Evolutionary conservation across 2,113 vertebrate genomes (phyloP), one percentile per base, ranked within the genome.

Genomic region (Galbula dea): DNA sequence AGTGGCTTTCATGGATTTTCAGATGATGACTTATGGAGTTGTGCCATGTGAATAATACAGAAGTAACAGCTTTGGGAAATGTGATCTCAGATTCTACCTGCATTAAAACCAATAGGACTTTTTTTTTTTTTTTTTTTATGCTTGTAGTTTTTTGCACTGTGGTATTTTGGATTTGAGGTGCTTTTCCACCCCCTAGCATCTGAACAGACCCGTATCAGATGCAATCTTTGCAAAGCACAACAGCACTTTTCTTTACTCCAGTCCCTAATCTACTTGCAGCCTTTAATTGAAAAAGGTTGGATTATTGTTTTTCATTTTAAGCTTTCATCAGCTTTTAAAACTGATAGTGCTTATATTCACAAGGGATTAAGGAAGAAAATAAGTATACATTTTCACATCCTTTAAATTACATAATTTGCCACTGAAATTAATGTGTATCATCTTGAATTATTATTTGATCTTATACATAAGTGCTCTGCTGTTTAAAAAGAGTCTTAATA

Each of bases 371-470:
- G 76, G 43, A 83, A 94, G 69, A 97, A 92, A 95, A 90, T 76
- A 91, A 85, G 71, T 83, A 83, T 94, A 86, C 37, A 94, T 93
- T 96, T 93, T 88, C 75, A 68, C 89, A 82, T 72, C 36, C 77
- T 93, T 96, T 97, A 87, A 94, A 93, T 93, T 83, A 82, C 34
- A 49, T 59, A 93, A 93, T 97, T 97, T 96, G 46, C 62, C 67
- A 85, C 84, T 88, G 87, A 95, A 96, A 94, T 94, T 91, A 83
- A 75, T 92, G 58, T 84, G 63, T 88, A 95, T 95, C 88, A 91
- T 94, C 88, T 94, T 96, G 74, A 96, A 94, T 96, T 96, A 93
- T 96, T 96, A 89, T 96, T 95, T 96, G 88, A 88, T 94, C 95
- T 91, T 95, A 90, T 89, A 87, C 48, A 3, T 90, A 96, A 95